Evolutionary conservation across 2,888 invertebrate species (phyloP).

Genomic region (Boloria euphrosyne): DNA sequence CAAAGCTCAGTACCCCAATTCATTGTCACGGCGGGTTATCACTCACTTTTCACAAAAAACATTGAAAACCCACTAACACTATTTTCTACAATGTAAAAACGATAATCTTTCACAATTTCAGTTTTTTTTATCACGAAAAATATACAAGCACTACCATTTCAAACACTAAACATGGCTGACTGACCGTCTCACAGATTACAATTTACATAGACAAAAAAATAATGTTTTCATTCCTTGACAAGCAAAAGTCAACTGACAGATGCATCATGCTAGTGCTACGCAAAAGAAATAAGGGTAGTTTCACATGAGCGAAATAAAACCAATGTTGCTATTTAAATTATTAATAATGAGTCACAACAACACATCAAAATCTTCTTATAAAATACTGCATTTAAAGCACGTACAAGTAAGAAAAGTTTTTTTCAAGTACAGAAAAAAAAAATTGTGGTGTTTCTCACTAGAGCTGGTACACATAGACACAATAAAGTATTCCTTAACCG

Average conservation of each 20-base stretch:
- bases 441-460: too few relatives aligned
- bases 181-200: slow-evolving; percentile 50
- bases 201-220: slow-evolving; percentile 43
- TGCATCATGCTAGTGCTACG: background rate
- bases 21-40: slow-evolving; percentile 77
- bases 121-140: slow-evolving; percentile 65
- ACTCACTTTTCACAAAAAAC: slow-evolving; percentile 76
- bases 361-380: too few relatives aligned
- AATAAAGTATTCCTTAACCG: too few relatives aligned
- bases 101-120: slow-evolving; percentile 61
- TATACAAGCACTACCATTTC: slow-evolving; percentile 66
- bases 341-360: background rate
- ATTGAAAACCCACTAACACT: slow-evolving; percentile 74
- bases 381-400: too few relatives aligned
- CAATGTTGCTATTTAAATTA: slow-evolving; percentile 13
- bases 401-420: too few relatives aligned
- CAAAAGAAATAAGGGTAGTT: background rate
- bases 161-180: slow-evolving; percentile 82
- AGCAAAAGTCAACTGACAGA: slow-evolving; percentile 37
- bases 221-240: slow-evolving; percentile 44
- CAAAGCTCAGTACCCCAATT: slow-evolving; percentile 87
- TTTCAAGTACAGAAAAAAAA: too few relatives aligned
- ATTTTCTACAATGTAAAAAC: slow-evolving; percentile 54
- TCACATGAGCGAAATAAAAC: background rate
- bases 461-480: too few relatives aligned